phyloP scores from a whole-genome alignment of 2,113 vertebrate species.

The Probosciger aterrimus region DNA sequence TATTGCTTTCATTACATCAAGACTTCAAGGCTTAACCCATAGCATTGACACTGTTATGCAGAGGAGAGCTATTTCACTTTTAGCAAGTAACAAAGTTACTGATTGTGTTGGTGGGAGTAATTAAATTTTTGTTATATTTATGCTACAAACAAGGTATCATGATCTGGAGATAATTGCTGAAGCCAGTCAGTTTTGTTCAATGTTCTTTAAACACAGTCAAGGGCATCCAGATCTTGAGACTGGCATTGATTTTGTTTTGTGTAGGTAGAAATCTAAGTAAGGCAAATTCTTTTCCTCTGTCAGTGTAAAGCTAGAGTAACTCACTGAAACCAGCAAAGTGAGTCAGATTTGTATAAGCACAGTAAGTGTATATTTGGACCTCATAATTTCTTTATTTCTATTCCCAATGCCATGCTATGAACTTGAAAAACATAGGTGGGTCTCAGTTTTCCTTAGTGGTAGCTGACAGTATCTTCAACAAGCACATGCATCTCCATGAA shows the following conservation, averaged over 20 bases:
- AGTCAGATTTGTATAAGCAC: neutral
- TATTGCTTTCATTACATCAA: constrained; percentile 1
- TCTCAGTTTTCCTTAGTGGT: neutral
- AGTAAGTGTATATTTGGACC: neutral
- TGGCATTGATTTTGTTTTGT: neutral
- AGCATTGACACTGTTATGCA: neutral
- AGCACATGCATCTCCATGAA: neutral
- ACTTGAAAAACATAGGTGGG: neutral
- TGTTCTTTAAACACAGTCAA: constrained; percentile 6
- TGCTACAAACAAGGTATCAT: neutral
- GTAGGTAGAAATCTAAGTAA: neutral
- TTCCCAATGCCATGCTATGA: neutral
- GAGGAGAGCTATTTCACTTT: neutral
- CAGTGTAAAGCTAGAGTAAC: neutral
- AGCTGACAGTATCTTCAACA: neutral
- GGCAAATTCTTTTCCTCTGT: neutral
- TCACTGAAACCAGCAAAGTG: neutral
- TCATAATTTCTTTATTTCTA: neutral
- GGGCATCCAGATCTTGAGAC: neutral
- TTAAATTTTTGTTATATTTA: constrained; percentile 36
- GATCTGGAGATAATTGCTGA: constrained; percentile 14
- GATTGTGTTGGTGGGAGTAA: constrained; percentile 44
- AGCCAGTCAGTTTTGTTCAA: constrained; percentile 24
- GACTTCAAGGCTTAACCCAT: neutral
- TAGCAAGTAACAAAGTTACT: neutral